These are phyloP conservation scores for Pteronotus mesoamericanus DNA, from an alignment of 2,797 vertebrate species.

Conservation along the genomic window DNA sequence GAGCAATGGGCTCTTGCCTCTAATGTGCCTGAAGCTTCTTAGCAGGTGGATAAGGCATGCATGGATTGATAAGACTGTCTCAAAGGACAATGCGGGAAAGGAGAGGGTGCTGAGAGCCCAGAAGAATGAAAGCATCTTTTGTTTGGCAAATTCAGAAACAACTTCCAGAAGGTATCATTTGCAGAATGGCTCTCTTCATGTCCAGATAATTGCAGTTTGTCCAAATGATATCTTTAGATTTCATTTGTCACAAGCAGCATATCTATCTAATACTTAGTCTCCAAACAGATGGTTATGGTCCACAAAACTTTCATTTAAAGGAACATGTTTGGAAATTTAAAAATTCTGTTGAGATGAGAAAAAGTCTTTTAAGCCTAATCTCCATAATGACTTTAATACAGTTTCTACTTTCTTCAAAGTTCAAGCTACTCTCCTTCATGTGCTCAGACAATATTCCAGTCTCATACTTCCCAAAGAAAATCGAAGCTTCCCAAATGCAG, in stretches of 20 bases:
- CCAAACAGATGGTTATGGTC: neutral
- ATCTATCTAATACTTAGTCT: neutral
- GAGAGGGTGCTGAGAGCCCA: neutral
- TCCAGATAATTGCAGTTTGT: neutral
- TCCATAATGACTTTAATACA: neutral
- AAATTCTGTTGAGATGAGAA: neutral
- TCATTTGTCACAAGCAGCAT: neutral
- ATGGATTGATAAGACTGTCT: neutral
- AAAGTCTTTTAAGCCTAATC: neutral
- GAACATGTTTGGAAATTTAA: neutral
- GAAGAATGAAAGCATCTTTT: neutral
- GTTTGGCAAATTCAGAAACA: neutral
- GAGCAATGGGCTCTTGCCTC: neutral
- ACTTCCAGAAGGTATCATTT: neutral
- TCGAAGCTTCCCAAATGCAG: neutral
- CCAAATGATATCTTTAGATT: neutral
- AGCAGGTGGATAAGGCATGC: neutral
- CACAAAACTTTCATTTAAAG: slow-evolving; percentile 6
- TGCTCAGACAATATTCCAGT: neutral
- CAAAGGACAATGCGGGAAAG: neutral
- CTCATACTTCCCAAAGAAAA: neutral
- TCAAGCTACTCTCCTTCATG: neutral
- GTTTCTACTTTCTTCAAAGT: neutral
- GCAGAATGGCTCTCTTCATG: neutral
- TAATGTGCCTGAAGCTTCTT: neutral